Evolutionary conservation across 2,113 vertebrate genomes (phyloP).

Genomic region (Podiceps cristatus): DNA sequence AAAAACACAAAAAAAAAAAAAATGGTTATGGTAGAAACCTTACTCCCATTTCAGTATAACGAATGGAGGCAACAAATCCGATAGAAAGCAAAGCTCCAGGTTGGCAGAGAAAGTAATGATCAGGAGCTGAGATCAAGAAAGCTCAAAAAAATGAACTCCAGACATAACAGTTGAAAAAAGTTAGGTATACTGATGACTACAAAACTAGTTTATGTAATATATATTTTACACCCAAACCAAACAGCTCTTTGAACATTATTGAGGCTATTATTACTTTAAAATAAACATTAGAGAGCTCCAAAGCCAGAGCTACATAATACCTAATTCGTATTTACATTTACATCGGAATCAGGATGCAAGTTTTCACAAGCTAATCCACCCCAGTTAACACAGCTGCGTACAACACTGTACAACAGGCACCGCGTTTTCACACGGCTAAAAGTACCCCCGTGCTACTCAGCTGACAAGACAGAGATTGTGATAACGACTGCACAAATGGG

Average conservation of each 20-base stretch:
- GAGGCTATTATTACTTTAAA: constrained; percentile 53
- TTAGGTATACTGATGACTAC: background rate
- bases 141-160: constrained; percentile 49
- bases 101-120: constrained; percentile 41
- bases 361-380: background rate
- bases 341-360: constrained; percentile 5
- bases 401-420: background rate
- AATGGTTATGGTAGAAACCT: background rate
- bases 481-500: background rate
- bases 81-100: constrained; percentile 32
- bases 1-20: background rate
- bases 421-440: background rate
- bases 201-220: constrained; percentile 16
- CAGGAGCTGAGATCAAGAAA: constrained; percentile 37
- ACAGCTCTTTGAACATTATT: constrained; percentile 44
- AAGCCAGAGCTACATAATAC: constrained; percentile 20
- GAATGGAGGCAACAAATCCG: constrained; percentile 8
- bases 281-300: constrained; percentile 46
- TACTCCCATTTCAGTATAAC: background rate
- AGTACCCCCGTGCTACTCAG: rapidly evolving
- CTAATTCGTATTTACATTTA: background rate
- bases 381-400: background rate
- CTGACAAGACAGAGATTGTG: background rate
- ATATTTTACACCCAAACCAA: constrained; percentile 50
- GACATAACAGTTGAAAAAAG: constrained; percentile 1